These are phyloP conservation scores for Drosophila truncata DNA, from an alignment of 1,140 invertebrate genomes.

Conservation along the genomic window DNA sequence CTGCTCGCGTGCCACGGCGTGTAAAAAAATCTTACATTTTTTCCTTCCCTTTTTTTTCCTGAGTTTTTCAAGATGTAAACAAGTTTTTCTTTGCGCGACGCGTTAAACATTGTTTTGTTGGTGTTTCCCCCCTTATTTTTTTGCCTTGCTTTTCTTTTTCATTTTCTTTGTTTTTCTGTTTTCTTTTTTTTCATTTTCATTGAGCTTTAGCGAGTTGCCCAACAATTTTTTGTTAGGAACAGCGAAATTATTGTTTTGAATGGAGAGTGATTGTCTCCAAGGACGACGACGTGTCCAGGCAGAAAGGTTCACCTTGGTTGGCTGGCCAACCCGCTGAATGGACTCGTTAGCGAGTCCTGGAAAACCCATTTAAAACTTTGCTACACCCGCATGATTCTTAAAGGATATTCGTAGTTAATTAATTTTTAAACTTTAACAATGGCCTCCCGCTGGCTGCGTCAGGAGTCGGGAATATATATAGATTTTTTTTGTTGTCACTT, in stretches of 20 bases:
- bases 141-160: slow-evolving; percentile 16
- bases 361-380: slow-evolving; percentile 63
- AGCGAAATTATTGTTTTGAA: slow-evolving; percentile 81
- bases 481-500: slow-evolving; percentile 64
- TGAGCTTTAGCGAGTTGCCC: slow-evolving; percentile 57
- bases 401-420: slow-evolving; percentile 79
- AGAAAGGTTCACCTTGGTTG: slow-evolving; percentile 56
- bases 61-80: slow-evolving; percentile 80
- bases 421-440: slow-evolving; percentile 81
- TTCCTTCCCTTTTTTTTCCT: slow-evolving; percentile 59
- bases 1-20: slow-evolving; percentile 60
- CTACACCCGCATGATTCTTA: slow-evolving; percentile 50
- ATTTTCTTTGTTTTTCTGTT: slow-evolving; percentile 44
- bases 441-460: slow-evolving; percentile 15
- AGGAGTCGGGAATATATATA: slow-evolving; percentile 51
- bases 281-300: slow-evolving; percentile 70
- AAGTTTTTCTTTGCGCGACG: slow-evolving; percentile 78
- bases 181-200: slow-evolving; percentile 41
- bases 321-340: slow-evolving; percentile 16
- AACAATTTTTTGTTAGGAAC: slow-evolving; percentile 56
- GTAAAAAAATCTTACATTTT: slow-evolving; percentile 52
- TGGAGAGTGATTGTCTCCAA: slow-evolving; percentile 84
- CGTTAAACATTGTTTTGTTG: slow-evolving; percentile 60
- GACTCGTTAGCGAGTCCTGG: slow-evolving; percentile 60
- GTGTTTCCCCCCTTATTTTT: slow-evolving; percentile 21